These are phyloP conservation scores for Streblospio benedicti DNA, from an alignment of 1,140 invertebrate genomes.

Conservation along the genomic window DNA sequence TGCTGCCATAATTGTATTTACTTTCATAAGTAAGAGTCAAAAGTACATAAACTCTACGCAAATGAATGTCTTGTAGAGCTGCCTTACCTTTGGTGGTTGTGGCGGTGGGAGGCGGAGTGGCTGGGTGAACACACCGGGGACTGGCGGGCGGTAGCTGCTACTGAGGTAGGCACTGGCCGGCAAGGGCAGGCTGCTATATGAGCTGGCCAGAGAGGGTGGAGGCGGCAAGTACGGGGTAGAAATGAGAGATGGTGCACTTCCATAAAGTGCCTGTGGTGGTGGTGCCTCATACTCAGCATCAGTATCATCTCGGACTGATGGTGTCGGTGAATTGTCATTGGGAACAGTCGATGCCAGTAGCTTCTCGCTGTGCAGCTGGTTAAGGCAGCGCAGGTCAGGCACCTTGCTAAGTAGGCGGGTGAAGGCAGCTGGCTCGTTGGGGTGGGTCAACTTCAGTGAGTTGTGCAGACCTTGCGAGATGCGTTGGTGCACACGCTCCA, in stretches of 20 bases:
- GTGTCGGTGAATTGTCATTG: slow-evolving; percentile 55
- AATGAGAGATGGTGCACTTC: neutral
- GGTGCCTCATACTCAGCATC: neutral
- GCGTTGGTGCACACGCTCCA: slow-evolving; percentile 84
- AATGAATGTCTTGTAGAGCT: too few species aligned
- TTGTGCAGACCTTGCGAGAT: slow-evolving; percentile 75
- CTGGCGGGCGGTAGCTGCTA: too few species aligned
- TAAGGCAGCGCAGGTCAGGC: slow-evolving; percentile 85
- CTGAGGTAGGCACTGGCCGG: neutral
- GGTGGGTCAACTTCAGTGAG: slow-evolving; percentile 70
- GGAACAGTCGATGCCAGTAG: slow-evolving; percentile 55
- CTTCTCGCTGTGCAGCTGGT: slow-evolving; percentile 92
- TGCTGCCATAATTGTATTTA: too few species aligned
- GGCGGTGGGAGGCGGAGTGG: too few species aligned
- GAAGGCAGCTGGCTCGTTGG: slow-evolving; percentile 61
- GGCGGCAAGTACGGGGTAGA: neutral
- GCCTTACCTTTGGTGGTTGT: too few species aligned
- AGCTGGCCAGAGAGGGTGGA: neutral
- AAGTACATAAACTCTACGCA: too few species aligned
- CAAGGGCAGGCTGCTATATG: neutral
- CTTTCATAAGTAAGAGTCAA: too few species aligned
- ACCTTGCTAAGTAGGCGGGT: slow-evolving; percentile 85
- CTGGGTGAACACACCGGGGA: too few species aligned
- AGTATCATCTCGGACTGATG: slow-evolving; percentile 58
- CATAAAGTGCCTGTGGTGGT: neutral